Evolutionary conservation across 2,113 vertebrate genomes (phyloP), one percentile per base, ranked within the genome.

Genomic region (Odontophorus gujanensis): DNA sequence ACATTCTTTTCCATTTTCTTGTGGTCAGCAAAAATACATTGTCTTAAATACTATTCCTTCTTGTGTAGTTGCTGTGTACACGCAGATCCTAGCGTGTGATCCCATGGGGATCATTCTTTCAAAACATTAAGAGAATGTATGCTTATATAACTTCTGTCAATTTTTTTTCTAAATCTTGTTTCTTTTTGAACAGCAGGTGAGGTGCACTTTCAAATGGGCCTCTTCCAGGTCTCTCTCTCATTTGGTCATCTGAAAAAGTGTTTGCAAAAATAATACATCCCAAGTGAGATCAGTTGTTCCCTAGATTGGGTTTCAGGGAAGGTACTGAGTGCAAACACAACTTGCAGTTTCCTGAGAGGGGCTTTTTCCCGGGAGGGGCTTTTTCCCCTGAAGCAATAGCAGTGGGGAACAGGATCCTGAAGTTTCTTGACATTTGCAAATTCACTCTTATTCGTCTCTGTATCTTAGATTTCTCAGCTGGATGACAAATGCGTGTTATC

Each of bases 401-500:
- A 90, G 91, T 1, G 34, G 80, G 67, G 73, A 75, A 85, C 24
- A 90, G 86, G 87, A 63, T 90, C 85, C 81, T 72, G 85, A 58
- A 87, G 90, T 80, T 84, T 93, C 85, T 78, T 92, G 91, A 93
- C 93, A 91, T 96, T 96, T 95, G 79, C 87, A 91, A 76, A 90
- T 89, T 93, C 58, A 2, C 73, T 96, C 50, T 69, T 94, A 79
- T 85, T 82, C 82, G 95, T 97, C 75, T 92, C 43, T 92, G 76
- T 42, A 89, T 88, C 87, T 79, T 53, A 86, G 95, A 83, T 96
- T 90, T 78, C 91, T 96, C 96, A 96, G 83, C 85, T 96, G 95
- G 94, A 95, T 96, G 90, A 95, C 85, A 96, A 94, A 96, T 40
- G 95, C 68, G 74, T 95, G 93, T 96, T 85, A 87, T 71, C 79